phyloP scores from a whole-genome alignment of 2,888 invertebrate genomes.

The Dichetophora obliterata region DNA sequence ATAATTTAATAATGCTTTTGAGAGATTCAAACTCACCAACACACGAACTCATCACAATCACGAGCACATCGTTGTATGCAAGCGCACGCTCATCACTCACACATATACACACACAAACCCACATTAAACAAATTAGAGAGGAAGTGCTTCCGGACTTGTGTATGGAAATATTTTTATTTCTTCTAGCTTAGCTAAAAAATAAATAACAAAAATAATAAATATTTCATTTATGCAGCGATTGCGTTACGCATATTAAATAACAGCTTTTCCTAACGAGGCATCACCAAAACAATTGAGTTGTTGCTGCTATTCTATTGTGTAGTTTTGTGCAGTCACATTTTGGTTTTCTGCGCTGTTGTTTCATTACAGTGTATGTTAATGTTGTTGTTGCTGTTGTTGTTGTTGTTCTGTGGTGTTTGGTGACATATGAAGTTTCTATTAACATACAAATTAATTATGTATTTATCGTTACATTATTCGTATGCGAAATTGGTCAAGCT shows the following conservation, averaged over 20 bases:
- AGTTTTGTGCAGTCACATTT: slow-evolving; percentile 14
- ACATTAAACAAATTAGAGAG: slow-evolving; percentile 36
- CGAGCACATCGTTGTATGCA: not conserved
- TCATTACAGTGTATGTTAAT: not conserved
- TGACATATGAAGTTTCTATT: slow-evolving; percentile 29
- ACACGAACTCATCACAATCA: not conserved
- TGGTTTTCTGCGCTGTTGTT: not conserved
- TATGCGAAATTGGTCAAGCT: not conserved
- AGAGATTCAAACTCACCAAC: not conserved
- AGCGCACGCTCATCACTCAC: not conserved
- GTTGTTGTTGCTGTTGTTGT: not conserved
- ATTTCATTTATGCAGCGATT: slow-evolving; percentile 32
- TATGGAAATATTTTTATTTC: slow-evolving; percentile 43
- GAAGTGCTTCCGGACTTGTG: slow-evolving; percentile 53
- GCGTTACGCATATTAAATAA: slow-evolving; percentile 37
- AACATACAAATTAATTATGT: slow-evolving; percentile 30
- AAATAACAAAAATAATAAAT: not conserved
- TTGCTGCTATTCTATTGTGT: slow-evolving; percentile 8
- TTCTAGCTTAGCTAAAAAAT: not conserved
- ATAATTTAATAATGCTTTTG: not conserved
- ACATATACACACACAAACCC: not conserved
- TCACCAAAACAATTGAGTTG: slow-evolving; percentile 14
- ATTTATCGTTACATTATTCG: slow-evolving; percentile 28
- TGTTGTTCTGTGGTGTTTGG: slow-evolving; percentile 1
- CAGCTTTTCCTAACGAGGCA: slow-evolving; percentile 26